phyloP scores from a whole-genome alignment of 2,888 invertebrate species.

The Eledone cirrhosa region DNA sequence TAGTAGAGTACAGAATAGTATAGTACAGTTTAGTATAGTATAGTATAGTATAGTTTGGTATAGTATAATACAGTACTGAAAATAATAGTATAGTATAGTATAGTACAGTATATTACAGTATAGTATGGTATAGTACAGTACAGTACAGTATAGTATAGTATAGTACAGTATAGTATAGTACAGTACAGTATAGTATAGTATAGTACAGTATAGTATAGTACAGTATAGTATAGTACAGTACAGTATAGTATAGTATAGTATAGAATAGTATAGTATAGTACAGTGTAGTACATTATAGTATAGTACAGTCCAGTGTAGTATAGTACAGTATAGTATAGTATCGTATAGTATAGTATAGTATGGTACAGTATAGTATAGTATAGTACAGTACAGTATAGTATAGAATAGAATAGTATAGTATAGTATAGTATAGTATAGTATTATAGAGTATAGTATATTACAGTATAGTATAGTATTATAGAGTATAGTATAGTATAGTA shows the following conservation, averaged over 20 bases:
- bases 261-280: slow-evolving; percentile 35
- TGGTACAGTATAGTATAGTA: slow-evolving; percentile 36
- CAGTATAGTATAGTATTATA: too few species aligned
- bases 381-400: slow-evolving; percentile 36
- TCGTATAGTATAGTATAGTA: slow-evolving; percentile 34
- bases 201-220: slow-evolving; percentile 35
- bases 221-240: slow-evolving; percentile 34
- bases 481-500: too few species aligned
- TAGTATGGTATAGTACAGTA: too few species aligned
- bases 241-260: slow-evolving; percentile 35
- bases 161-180: not conserved
- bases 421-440: slow-evolving; percentile 35
- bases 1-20: too few species aligned
- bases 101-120: too few species aligned
- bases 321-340: too few species aligned
- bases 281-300: too few species aligned
- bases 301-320: too few species aligned
- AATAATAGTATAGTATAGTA: not conserved
- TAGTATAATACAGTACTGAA: not conserved
- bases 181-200: slow-evolving; percentile 20
- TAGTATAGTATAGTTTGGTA: slow-evolving; percentile 20
- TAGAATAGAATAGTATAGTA: slow-evolving; percentile 37
- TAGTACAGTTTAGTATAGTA: slow-evolving; percentile 30
- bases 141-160: not conserved
- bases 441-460: slow-evolving; percentile 33